Evolutionary conservation across 1,140 invertebrate species (phyloP).

Genomic region (Orussus abietinus): DNA sequence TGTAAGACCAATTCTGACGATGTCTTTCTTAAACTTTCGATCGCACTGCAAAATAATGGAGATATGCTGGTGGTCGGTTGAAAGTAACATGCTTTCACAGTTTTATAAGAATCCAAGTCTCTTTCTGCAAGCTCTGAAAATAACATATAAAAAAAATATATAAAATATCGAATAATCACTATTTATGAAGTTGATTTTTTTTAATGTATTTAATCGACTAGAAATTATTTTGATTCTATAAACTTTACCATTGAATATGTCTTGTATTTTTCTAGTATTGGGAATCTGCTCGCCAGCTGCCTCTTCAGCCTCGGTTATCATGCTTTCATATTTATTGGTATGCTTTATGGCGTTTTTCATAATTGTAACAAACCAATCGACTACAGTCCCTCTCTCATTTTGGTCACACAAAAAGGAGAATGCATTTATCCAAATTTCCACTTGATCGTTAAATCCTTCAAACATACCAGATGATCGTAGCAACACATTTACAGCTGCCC

Average conservation of each 20-base stretch:
- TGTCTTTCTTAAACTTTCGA: constrained; percentile 30
- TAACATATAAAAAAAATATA: too few species aligned
- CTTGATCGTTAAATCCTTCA: constrained; percentile 59
- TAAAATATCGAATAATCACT: too few species aligned
- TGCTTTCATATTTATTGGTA: constrained; percentile 32
- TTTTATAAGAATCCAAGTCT: constrained; percentile 3
- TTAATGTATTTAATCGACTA: constrained; percentile 12
- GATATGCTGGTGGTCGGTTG: constrained; percentile 26
- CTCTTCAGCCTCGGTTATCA: constrained; percentile 29
- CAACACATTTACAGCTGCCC: constrained; percentile 49
- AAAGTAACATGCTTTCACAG: constrained; percentile 1
- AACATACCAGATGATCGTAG: constrained; percentile 62
- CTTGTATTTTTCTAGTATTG: constrained; percentile 19
- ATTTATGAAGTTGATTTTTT: constrained; percentile 11
- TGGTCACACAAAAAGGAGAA: constrained; percentile 34
- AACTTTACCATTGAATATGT: constrained; percentile 30
- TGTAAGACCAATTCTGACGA: constrained; percentile 17
- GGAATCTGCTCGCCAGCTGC: constrained; percentile 17
- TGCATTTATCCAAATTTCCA: constrained; percentile 64
- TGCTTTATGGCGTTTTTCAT: constrained; percentile 29
- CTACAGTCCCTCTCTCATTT: constrained; percentile 32
- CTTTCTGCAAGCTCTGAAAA: constrained; percentile 4
- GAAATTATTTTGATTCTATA: constrained; percentile 2
- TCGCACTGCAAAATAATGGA: constrained; percentile 31
- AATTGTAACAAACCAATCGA: constrained; percentile 36